Percentiles rank a stretch among this genome's conserved stretches.
Conservation (phyloP, 2,797 vertebrate species). For the Acanthurus lineatus region DNA sequence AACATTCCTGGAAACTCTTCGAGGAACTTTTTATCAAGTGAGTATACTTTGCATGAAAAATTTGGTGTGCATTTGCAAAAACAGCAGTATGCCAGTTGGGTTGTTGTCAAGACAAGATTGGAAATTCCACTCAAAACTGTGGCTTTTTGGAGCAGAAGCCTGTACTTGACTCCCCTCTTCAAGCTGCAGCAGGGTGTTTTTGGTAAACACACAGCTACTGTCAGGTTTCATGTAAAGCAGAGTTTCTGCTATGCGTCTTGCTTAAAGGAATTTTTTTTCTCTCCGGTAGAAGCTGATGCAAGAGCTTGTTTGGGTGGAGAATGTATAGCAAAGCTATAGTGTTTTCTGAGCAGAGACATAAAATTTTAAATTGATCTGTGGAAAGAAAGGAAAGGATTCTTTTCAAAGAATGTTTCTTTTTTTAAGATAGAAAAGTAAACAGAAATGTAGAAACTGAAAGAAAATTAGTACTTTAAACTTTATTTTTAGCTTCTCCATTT, state of each 20-base stretch:
- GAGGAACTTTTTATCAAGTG: slow-evolving; percentile 42
- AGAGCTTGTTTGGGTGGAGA: slow-evolving; percentile 57
- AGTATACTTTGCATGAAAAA: slow-evolving; percentile 35
- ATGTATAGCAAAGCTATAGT: neutral
- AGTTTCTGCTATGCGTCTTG: neutral
- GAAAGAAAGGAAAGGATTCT: neutral
- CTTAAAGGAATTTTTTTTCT: slow-evolving; percentile 7
- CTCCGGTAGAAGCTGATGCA: slow-evolving; percentile 63
- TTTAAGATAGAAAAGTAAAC: neutral
- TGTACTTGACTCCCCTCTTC: neutral
- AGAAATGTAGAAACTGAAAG: neutral
- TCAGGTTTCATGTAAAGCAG: neutral
- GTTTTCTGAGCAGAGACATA: neutral
- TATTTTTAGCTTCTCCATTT: neutral
- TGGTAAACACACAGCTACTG: neutral
- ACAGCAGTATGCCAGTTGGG: neutral
- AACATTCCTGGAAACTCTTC: neutral
- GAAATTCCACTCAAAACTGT: neutral
- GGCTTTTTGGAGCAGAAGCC: neutral
- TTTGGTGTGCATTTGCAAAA: neutral
- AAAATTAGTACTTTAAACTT: neutral
- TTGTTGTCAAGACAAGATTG: neutral
- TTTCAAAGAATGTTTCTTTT: neutral
- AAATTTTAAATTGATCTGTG: neutral
- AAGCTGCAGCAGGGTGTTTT: slow-evolving; percentile 23